A percentile compares a stretch with the other conserved stretches of the same genome.
These are phyloP conservation scores for Saxidomus purpurata DNA, from an alignment of 1,140 invertebrate species.

Conservation along the genomic window DNA sequence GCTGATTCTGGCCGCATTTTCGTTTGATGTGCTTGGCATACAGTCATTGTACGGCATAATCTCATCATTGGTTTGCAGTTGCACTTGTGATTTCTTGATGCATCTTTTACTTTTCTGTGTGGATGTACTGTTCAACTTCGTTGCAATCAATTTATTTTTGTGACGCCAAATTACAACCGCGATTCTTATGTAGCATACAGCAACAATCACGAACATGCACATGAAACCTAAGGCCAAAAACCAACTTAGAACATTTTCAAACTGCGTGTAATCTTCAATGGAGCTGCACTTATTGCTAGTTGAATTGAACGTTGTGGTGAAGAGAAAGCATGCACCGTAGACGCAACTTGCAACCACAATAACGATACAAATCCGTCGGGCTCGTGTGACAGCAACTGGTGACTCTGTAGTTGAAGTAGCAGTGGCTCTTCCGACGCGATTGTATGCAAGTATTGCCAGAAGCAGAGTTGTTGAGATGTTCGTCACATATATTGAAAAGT, in stretches of 20 bases:
- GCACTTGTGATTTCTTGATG: too few species aligned
- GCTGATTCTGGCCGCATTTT: too few species aligned
- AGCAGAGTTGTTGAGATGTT: not conserved
- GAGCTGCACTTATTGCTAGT: not conserved
- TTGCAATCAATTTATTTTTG: not conserved
- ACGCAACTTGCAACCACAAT: not conserved
- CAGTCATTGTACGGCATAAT: too few species aligned
- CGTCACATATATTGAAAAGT: not conserved
- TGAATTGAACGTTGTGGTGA: not conserved
- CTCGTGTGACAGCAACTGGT: not conserved
- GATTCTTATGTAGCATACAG: not conserved
- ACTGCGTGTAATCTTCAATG: not conserved
- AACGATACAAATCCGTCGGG: not conserved
- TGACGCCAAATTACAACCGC: not conserved
- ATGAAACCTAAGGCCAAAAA: not conserved
- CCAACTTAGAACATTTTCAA: not conserved
- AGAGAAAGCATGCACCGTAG: not conserved
- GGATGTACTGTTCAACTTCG: too few species aligned
- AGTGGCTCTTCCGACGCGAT: not conserved
- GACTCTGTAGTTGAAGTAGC: not conserved
- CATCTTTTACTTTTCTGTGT: too few species aligned
- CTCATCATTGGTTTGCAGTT: too few species aligned
- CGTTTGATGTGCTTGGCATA: too few species aligned
- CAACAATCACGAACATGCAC: not conserved
- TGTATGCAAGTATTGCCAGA: not conserved